Percentiles rank a stretch among this genome's conserved stretches.
Evolutionary conservation across 2,797 vertebrate genomes (phyloP).

Genomic region (Novumbra hubbsi): DNA sequence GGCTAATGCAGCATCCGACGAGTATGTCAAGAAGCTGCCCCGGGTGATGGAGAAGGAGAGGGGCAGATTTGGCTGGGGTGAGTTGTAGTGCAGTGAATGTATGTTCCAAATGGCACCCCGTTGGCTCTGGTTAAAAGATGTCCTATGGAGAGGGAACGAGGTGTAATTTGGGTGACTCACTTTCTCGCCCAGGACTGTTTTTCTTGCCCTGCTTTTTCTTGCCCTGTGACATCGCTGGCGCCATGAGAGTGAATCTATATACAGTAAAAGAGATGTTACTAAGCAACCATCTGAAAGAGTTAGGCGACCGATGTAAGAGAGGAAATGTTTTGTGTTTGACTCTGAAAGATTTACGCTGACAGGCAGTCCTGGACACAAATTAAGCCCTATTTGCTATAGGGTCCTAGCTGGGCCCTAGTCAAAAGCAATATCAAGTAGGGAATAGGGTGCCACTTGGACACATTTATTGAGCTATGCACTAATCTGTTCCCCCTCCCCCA

Average conservation of each 20-base stretch:
- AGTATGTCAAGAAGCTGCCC: conserved; percentile 64
- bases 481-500: conserved; percentile 1
- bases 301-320: neutral
- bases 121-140: neutral
- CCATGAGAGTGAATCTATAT: neutral
- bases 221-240: neutral
- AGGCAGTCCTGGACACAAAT: neutral
- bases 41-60: conserved; percentile 68
- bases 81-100: conserved; percentile 41
- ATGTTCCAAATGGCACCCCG: neutral
- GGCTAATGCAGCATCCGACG: conserved; percentile 54
- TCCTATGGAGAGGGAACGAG: neutral
- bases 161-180: neutral
- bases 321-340: neutral
- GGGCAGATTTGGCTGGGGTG: conserved; percentile 77
- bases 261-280: neutral
- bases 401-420: neutral
- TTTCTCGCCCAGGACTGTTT: neutral
- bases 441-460: neutral
- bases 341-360: neutral
- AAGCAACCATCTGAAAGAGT: neutral
- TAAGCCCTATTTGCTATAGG: neutral
- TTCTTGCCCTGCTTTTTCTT: no score
- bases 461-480: conserved; percentile 7
- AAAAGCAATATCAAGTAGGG: neutral